Evolutionary conservation across 1,140 invertebrate species (phyloP).

Genomic region (Sarcophaga bullata): DNA sequence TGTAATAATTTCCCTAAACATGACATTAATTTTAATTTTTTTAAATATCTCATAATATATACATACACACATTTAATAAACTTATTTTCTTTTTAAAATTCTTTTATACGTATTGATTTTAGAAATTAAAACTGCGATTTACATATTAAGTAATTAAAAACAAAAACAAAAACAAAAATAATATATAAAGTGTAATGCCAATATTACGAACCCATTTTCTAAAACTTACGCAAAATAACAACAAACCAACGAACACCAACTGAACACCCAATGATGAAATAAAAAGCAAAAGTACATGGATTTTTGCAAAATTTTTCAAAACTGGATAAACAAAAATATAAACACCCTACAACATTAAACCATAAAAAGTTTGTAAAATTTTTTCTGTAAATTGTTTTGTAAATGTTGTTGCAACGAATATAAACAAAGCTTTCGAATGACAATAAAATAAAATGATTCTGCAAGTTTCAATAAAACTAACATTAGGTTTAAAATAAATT

Average conservation of each 20-base stretch:
- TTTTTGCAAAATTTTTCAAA: neutral
- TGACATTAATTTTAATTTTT: neutral
- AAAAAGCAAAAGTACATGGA: slow-evolving; percentile 16
- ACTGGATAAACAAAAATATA: neutral
- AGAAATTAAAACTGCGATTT: slow-evolving; percentile 65
- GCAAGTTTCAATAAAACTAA: too few species aligned
- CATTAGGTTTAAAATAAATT: too few species aligned
- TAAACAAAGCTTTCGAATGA: too few species aligned
- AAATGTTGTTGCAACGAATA: neutral
- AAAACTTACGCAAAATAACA: neutral
- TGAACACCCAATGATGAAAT: neutral
- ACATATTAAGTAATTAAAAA: slow-evolving; percentile 60
- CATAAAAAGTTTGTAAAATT: slow-evolving; percentile 1
- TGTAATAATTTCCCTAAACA: too few species aligned
- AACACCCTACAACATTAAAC: neutral
- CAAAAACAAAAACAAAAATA: slow-evolving; percentile 32
- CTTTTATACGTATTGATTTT: slow-evolving; percentile 56
- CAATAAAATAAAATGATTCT: too few species aligned
- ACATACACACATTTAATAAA: neutral
- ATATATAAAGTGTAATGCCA: neutral
- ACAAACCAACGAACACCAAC: neutral
- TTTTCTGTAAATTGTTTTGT: neutral
- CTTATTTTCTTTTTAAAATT: slow-evolving; percentile 30
- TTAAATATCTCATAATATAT: neutral
- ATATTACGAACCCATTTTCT: neutral